Conservation (phyloP, 35 echinoderm and acorn worm genomes). For the Apostichopus californicus region DNA sequence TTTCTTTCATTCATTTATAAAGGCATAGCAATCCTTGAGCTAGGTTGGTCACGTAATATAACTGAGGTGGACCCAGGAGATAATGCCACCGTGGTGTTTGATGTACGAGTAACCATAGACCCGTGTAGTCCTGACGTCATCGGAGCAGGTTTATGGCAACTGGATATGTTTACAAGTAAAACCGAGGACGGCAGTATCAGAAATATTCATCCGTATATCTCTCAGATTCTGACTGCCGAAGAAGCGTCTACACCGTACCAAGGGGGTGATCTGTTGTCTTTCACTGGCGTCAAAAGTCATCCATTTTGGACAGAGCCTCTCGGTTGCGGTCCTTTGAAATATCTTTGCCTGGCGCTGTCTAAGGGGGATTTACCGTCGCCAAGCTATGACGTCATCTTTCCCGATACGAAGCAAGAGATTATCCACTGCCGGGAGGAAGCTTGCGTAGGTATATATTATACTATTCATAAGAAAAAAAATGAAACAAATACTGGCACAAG, state of each 20-base stretch:
- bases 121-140: conserved; percentile 33
- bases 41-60: conserved; percentile 17
- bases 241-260: background rate
- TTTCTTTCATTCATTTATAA: background rate
- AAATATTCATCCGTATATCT: background rate
- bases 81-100: conserved; percentile 18
- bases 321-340: conserved; percentile 19
- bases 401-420: background rate
- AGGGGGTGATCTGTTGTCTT: conserved; percentile 2
- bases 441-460: conserved; percentile 55
- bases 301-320: conserved; percentile 25
- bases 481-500: background rate
- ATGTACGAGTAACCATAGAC: background rate
- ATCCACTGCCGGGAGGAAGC: conserved; percentile 17
- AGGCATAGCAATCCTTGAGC: conserved; percentile 2
- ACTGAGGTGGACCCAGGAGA: background rate
- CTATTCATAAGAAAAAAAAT: conserved; percentile 6
- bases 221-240: background rate
- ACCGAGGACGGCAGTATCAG: background rate
- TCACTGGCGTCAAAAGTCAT: background rate
- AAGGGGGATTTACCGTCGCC: conserved; percentile 28
- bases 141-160: conserved; percentile 24
- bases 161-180: conserved; percentile 4
- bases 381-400: conserved; percentile 31
- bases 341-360: conserved; percentile 23